Evolutionary conservation across 2,113 vertebrate genomes (phyloP).

Genomic region (Puffinus mauretanicus): DNA sequence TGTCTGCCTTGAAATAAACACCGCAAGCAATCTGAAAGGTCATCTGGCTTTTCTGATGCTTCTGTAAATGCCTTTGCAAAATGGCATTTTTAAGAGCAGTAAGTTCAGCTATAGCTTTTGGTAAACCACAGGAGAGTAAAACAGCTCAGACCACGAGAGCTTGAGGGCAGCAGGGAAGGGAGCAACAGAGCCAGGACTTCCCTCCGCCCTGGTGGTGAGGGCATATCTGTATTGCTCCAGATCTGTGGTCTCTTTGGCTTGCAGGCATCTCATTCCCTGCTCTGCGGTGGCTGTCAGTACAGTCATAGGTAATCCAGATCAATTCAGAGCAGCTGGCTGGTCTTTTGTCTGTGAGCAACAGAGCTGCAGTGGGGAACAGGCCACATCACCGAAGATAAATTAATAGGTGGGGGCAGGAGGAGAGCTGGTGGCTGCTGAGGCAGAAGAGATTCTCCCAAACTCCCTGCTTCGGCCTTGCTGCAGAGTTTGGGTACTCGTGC

Average conservation of each 20-base stretch:
- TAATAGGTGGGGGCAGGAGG: background rate
- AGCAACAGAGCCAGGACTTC: background rate
- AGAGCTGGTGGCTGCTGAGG: background rate
- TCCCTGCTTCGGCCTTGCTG: background rate
- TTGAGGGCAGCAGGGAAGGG: background rate
- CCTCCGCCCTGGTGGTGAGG: background rate
- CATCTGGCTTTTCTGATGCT: conserved; percentile 17
- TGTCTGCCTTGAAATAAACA: conserved; percentile 31
- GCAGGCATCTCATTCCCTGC: background rate
- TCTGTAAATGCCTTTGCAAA: conserved; percentile 36
- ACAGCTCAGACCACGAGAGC: background rate
- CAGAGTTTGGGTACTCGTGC: background rate
- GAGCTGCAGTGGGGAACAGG: background rate
- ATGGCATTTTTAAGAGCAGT: conserved; percentile 43
- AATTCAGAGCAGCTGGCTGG: background rate
- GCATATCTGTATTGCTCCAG: background rate
- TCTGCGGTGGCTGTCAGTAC: background rate
- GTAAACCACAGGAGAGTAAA: conserved; percentile 18
- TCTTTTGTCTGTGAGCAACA: background rate
- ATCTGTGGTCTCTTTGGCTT: background rate
- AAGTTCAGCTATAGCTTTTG: conserved; percentile 35
- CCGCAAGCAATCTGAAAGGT: conserved; percentile 37
- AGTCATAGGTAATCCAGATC: background rate
- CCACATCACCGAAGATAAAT: background rate
- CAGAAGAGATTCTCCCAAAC: background rate